These are phyloP conservation scores for Ornithoptera alexandrae DNA, from an alignment of 2,888 invertebrate species.

Conservation along the genomic window DNA sequence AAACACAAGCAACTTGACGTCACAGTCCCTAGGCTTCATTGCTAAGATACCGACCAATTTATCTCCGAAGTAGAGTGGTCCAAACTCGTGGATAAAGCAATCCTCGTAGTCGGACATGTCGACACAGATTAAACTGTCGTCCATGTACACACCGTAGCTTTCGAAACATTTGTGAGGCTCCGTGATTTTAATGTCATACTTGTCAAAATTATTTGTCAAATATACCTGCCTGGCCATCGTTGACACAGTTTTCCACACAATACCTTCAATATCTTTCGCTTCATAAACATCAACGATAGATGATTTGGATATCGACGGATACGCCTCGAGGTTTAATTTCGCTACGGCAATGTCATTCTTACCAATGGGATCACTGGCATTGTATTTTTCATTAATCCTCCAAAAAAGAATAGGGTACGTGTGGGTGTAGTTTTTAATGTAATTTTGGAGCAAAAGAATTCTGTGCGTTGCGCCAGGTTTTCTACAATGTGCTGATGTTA, in stretches of 20 bases:
- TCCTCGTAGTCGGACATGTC: constrained; percentile 57
- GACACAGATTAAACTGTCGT: constrained; percentile 56
- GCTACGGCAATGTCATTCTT: constrained; percentile 65
- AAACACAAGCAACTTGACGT: constrained; percentile 44
- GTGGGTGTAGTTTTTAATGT: constrained; percentile 49
- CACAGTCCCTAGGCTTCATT: constrained; percentile 56
- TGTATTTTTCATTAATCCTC: constrained; percentile 60
- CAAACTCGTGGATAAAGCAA: constrained; percentile 67
- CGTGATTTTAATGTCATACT: constrained; percentile 43
- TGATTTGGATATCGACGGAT: constrained; percentile 45
- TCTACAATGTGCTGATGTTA: constrained; percentile 66
- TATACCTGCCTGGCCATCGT: constrained; percentile 63
- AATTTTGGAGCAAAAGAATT: constrained; percentile 57
- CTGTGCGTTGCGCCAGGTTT: constrained; percentile 51
- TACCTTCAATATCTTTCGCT: constrained; percentile 41
- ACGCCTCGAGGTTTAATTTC: constrained; percentile 50
- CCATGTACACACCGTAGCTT: constrained; percentile 49
- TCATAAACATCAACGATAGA: constrained; percentile 48
- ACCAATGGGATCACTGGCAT: constrained; percentile 40
- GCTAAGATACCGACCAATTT: constrained; percentile 59
- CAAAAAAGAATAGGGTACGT: constrained; percentile 62
- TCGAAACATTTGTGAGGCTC: constrained; percentile 48
- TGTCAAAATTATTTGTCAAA: constrained; percentile 60
- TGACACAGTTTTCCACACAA: constrained; percentile 65
- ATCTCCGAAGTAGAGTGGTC: constrained; percentile 55